Evolutionary conservation across 2,113 vertebrate species (phyloP).

Genomic region (Crotalus helleri): DNA sequence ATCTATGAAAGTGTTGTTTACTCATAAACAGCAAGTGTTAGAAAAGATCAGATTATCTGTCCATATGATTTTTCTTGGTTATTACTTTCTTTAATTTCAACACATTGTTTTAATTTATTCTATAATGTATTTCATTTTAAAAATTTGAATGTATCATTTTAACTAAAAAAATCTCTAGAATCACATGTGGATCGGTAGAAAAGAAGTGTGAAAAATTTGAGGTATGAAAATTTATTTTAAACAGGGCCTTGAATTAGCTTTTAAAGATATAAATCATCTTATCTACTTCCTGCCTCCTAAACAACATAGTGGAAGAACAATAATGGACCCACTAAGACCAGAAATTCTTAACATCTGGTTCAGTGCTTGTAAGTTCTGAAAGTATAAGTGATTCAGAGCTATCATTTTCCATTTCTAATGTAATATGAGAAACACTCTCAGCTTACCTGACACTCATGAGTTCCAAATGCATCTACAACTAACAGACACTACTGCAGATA

Average conservation of each 20-base stretch:
- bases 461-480: neutral
- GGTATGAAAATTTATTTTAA: neutral
- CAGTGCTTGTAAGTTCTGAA: neutral
- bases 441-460: neutral
- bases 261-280: neutral
- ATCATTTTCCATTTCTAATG: neutral
- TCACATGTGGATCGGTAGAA: neutral
- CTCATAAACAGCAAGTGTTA: neutral
- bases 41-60: neutral
- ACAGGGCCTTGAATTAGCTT: neutral
- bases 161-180: neutral
- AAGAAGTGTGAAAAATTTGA: neutral
- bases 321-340: neutral
- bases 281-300: neutral
- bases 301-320: neutral
- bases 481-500: neutral
- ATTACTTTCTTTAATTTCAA: neutral
- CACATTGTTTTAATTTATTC: neutral
- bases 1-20: neutral
- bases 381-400: neutral
- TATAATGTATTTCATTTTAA: neutral
- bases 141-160: neutral
- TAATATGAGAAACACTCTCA: neutral
- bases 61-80: neutral
- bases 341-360: neutral